Base-by-base conservation (phyloP, 2,113 vertebrate genomes). In the Tyto alba region DNA sequence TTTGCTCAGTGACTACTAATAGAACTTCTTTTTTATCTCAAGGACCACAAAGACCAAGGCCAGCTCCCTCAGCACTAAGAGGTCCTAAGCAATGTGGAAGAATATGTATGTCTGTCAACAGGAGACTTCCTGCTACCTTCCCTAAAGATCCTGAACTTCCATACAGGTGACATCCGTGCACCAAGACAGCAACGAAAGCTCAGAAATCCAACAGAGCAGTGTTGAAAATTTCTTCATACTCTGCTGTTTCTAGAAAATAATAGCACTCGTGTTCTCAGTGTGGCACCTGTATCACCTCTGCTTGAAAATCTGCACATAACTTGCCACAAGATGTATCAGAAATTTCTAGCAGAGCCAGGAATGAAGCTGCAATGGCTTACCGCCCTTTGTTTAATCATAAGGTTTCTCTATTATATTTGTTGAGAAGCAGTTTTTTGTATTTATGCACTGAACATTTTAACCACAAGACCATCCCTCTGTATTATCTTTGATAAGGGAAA, bases 401-500 rank as follows among this genome's bases (percentile, higher is more conserved):
- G 62, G 45, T 79, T 91, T 83, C 71, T 85, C 34, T 85, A 59
- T 93, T 68, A 72, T 73, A 66, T 77, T 91, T 50, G 27, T 76
- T 57, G 67, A 69, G 85, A 82, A 85, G 29, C 40, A 41, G 45
- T 85, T 52, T 78, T 90, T 81, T 95, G 12, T 89, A 63, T 95
- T 95, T 92, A 78, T 85, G 40, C 56, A 66, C 21, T 73, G 76
- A 91, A 78, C 68, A n/a, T 71, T 89, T 96, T 82, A 95, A 90
- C 60, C 69, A 79, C 47, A 85, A 86, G 72, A 88, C 72, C 45
- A 64, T 95, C 47, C 79, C 76, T 80, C 93, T 67, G 23, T 80
- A 69, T 94, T 93, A 96, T 93, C 93, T 94, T 87, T 93, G 81
- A 96, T 94, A 88, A 92, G 53, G 45, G 69, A 85, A 95, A 93